phyloP scores from a whole-genome alignment of 2,797 vertebrate species.

The Bradypodion ventrale region DNA sequence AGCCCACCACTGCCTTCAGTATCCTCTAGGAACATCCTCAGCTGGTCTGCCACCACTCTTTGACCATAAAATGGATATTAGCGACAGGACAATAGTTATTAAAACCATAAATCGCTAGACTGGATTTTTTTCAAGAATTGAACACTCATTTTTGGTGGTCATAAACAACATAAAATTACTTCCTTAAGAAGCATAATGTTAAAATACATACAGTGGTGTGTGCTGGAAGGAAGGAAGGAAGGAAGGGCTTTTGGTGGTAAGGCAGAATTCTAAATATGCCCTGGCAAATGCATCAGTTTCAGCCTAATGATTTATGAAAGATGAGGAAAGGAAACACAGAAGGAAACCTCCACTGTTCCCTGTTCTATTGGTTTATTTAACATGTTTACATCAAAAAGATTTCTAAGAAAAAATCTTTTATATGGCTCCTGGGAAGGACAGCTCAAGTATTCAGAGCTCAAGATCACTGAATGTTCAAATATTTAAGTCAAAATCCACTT shows the following conservation, averaged over 20 bases:
- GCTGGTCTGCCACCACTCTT: too few species aligned
- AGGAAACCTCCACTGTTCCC: conserved; percentile 16
- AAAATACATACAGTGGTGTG: neutral
- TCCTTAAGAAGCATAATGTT: neutral
- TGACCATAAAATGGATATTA: too few species aligned
- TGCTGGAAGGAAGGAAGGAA: too few species aligned
- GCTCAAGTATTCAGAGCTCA: conserved; percentile 17
- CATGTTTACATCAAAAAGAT: conserved; percentile 33
- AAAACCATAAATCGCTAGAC: too few species aligned
- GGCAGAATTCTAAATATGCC: neutral
- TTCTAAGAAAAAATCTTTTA: conserved; percentile 19
- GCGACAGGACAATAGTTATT: too few species aligned
- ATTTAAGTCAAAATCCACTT: conserved; percentile 32
- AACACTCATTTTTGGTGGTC: neutral
- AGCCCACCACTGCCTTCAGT: too few species aligned
- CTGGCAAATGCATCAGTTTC: neutral
- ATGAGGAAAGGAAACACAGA: neutral
- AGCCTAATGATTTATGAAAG: conserved; percentile 29
- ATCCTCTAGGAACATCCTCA: too few species aligned
- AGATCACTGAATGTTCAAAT: conserved; percentile 31
- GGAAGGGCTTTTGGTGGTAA: neutral
- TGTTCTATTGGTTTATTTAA: conserved; percentile 18
- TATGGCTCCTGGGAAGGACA: conserved; percentile 11
- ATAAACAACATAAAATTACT: neutral
- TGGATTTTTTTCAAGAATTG: too few species aligned